Percentiles rank a stretch among this genome's conserved stretches.
These are phyloP conservation scores for Nomada ruficornis DNA, from an alignment of 2,888 invertebrate species.

Conservation along the genomic window DNA sequence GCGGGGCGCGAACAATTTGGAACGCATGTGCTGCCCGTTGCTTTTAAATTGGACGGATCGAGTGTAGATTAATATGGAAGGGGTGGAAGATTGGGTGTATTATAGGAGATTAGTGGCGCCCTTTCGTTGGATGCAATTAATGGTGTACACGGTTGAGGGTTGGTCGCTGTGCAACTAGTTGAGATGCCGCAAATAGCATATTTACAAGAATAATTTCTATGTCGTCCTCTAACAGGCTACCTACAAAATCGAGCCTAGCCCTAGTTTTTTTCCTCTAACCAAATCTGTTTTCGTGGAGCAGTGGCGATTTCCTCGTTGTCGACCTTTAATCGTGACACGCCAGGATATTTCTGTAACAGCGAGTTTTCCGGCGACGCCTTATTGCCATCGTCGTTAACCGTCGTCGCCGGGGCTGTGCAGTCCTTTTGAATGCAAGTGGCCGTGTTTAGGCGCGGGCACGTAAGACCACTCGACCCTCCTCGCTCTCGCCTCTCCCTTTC, in stretches of 20 bases:
- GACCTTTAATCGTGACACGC: slow-evolving; percentile 22
- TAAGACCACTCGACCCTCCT: slow-evolving; percentile 48
- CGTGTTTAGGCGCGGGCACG: slow-evolving; percentile 60
- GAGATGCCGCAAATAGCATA: too few species aligned
- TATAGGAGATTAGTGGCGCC: too few species aligned
- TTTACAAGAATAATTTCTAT: too few species aligned
- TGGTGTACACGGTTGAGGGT: too few species aligned
- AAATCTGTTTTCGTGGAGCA: not conserved
- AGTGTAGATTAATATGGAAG: not conserved
- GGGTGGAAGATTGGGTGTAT: too few species aligned
- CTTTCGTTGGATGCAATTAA: too few species aligned
- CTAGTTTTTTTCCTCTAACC: too few species aligned
- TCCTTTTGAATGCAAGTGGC: slow-evolving; percentile 41
- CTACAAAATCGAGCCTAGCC: too few species aligned
- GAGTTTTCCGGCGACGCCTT: slow-evolving; percentile 29
- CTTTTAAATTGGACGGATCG: not conserved
- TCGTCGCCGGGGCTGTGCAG: slow-evolving; percentile 25
- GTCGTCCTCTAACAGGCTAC: too few species aligned
- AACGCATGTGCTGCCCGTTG: not conserved
- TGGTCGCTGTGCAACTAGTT: too few species aligned
- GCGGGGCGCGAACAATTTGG: not conserved
- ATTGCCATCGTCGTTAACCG: slow-evolving; percentile 50
- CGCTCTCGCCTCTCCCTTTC: slow-evolving; percentile 10
- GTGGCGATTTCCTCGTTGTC: not conserved
- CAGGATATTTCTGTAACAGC: slow-evolving; percentile 17